Conservation (phyloP, 2,797 vertebrate genomes). For the Megalops cyprinoides region DNA sequence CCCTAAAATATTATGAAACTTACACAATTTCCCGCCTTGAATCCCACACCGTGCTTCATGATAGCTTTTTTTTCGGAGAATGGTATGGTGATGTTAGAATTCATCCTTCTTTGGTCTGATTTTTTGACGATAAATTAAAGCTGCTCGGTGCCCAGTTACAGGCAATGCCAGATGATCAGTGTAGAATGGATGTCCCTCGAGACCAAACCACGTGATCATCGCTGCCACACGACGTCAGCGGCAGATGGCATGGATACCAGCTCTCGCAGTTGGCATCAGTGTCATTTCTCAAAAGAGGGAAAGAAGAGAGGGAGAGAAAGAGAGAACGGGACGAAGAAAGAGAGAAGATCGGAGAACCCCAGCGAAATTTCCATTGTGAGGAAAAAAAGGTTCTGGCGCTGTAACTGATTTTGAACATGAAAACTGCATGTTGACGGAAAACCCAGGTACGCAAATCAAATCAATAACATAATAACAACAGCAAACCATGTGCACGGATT, state of each 20-base stretch:
- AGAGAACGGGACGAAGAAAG: slow-evolving; percentile 33
- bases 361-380: slow-evolving; percentile 48
- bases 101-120: slow-evolving; percentile 81
- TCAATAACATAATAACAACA: neutral
- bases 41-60: neutral
- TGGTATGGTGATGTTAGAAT: slow-evolving; percentile 68
- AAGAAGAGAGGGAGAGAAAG: slow-evolving; percentile 78
- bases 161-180: slow-evolving; percentile 98
- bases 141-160: slow-evolving; percentile 97
- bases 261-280: slow-evolving; percentile 98
- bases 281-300: slow-evolving; percentile 96
- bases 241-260: slow-evolving; percentile 99
- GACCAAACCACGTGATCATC: slow-evolving; percentile 92
- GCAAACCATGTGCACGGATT: neutral
- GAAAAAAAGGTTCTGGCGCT: slow-evolving; percentile 51
- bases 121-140: slow-evolving; percentile 96
- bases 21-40: neutral
- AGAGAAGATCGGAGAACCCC: slow-evolving; percentile 57
- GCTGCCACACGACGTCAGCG: slow-evolving; percentile 98
- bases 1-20: slow-evolving; percentile 9
- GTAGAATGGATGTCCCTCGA: slow-evolving; percentile 92
- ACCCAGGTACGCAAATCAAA: slow-evolving; percentile 54
- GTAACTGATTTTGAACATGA: slow-evolving; percentile 76
- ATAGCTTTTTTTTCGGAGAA: slow-evolving; percentile 27
- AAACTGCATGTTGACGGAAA: slow-evolving; percentile 80